Base-by-base conservation (phyloP, 2,888 invertebrate species). In the Corythucha ciliata region DNA sequence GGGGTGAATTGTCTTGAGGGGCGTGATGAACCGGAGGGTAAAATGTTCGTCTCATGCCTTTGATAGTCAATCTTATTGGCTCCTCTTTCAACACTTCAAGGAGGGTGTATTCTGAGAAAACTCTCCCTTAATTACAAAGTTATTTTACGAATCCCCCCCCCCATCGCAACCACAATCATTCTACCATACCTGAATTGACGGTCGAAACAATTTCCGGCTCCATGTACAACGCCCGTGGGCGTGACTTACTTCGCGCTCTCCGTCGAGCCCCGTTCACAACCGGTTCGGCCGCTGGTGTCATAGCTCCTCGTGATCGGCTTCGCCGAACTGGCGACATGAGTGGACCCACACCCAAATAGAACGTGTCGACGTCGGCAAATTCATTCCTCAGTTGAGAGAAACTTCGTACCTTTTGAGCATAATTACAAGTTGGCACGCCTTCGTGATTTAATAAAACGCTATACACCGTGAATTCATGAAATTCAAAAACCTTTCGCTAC, bases 311-410 rank as follows among this genome's bases (percentile, higher is more conserved):
- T 2, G 81, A 79, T 52, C 82, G 70, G 2, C 80, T 79, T 60
- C 81, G 71, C 59, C 81, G 70, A 32, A 79, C 75, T 1, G 81
- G 81, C 1, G 81, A 81, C 69, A 54, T 53, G 77, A 58, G 54
- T 6, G 50, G 55, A 40, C n/a, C n/a, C n/a, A n/a, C n/a, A 18
- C 60, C 36, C 65, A 91, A 73, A 67, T 90, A 90, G 70, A 93
- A 93, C 4, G 89, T 89, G 66, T 91, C 90, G 48, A 89, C 82
- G 63, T 90, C 89, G 12, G 87, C 83, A 65, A 91, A 89, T 67
- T 93, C 93, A 67, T 91, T 89, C 41, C 92, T 78, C 47, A 94
- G 72, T 64, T 93, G 93, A 0, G 92, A 91, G 68, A 92, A 94
- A 68, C 93, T 92, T 61, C 89, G 77, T 3, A 93, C 85, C 89